Conservation (phyloP, 2,113 vertebrate genomes). For the Hucho hucho region DNA sequence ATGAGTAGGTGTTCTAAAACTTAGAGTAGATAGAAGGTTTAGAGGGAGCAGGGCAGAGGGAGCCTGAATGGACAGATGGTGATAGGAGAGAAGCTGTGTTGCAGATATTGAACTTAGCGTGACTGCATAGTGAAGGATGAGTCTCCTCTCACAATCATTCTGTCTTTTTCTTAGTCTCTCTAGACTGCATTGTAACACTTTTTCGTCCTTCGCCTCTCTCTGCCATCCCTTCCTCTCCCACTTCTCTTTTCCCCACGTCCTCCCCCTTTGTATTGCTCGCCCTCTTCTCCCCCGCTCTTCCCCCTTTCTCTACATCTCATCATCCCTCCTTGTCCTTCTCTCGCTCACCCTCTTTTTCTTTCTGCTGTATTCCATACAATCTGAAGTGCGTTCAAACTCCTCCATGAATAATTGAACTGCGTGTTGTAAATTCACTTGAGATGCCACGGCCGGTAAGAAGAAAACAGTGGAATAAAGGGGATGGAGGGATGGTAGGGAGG, state of each 20-base stretch:
- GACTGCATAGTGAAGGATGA: too few relatives aligned
- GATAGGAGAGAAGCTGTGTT: not conserved
- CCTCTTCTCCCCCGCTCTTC: slow-evolving; percentile 6
- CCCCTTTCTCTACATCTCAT: too few relatives aligned
- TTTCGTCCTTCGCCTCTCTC: not conserved
- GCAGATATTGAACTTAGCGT: too few relatives aligned
- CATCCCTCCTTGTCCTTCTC: not conserved
- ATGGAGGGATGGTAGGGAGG: slow-evolving; percentile 18
- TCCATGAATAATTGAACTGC: slow-evolving; percentile 68
- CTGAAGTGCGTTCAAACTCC: slow-evolving; percentile 49
- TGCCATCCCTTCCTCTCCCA: not conserved
- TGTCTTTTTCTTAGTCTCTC: too few relatives aligned
- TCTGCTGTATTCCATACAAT: slow-evolving; percentile 33
- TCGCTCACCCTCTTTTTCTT: not conserved
- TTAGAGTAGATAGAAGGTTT: too few relatives aligned
- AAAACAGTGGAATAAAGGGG: slow-evolving; percentile 9
- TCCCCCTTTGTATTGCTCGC: not conserved
- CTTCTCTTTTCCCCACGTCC: not conserved
- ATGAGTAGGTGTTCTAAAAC: too few relatives aligned
- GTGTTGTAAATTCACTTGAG: slow-evolving; percentile 61
- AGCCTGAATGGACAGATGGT: slow-evolving; percentile 10
- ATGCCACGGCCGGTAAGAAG: slow-evolving; percentile 9
- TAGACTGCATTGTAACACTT: too few relatives aligned
- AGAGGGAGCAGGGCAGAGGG: not conserved
- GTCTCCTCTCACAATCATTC: too few relatives aligned